Evolutionary conservation across 1,140 invertebrate genomes (phyloP).

Genomic region (Coptotermes formosanus): DNA sequence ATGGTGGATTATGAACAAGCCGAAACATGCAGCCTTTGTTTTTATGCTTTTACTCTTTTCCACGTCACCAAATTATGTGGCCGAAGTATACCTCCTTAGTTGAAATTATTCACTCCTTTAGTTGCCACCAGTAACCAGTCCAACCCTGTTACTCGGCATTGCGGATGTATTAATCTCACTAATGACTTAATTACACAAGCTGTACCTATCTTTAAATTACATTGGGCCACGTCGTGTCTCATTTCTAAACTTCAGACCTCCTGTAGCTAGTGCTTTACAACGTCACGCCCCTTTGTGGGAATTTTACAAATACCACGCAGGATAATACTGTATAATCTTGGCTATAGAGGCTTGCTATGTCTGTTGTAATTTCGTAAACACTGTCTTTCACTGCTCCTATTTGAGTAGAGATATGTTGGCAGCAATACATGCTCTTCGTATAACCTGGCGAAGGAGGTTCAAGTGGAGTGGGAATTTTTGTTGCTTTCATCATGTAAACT

Average conservation of each 20-base stretch:
- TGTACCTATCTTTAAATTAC: background rate
- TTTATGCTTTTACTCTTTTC: too few relatives aligned
- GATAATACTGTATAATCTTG: background rate
- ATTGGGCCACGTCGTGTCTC: background rate
- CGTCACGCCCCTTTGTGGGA: background rate
- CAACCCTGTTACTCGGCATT: background rate
- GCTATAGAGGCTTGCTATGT: background rate
- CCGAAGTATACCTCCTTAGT: too few relatives aligned
- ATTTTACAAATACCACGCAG: background rate
- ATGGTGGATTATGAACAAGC: too few relatives aligned
- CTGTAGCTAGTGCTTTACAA: background rate
- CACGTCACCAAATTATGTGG: too few relatives aligned
- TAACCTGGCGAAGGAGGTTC: background rate
- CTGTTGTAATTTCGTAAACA: slow-evolving; percentile 13
- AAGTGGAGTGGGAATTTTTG: too few relatives aligned
- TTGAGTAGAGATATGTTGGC: background rate
- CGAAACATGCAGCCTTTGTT: too few relatives aligned
- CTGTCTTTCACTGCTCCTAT: background rate
- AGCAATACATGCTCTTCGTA: background rate
- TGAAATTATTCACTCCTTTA: too few relatives aligned
- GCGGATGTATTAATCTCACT: background rate
- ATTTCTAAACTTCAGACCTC: background rate
- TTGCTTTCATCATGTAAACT: too few relatives aligned
- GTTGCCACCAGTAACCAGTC: background rate
- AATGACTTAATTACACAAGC: background rate